phyloP scores from a whole-genome alignment of 64 coral and sea anemone genomes.

The Pocillopora verrucosa region DNA sequence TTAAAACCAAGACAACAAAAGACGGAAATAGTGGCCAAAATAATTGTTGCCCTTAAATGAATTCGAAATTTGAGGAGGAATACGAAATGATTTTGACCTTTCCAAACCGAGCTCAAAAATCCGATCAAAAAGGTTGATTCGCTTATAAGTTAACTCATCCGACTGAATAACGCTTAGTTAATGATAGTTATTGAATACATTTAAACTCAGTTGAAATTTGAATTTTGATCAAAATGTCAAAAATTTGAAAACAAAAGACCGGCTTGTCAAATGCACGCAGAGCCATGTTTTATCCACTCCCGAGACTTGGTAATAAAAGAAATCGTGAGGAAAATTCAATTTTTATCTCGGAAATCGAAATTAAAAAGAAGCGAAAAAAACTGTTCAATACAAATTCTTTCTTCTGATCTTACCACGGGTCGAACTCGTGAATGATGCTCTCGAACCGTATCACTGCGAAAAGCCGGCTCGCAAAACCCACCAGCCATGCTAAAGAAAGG shows the following conservation, averaged over 20 bases:
- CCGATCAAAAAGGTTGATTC: no score
- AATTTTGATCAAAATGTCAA: background rate
- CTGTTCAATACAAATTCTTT: background rate
- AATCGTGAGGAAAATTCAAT: background rate
- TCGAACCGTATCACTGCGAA: slow-evolving; percentile 99
- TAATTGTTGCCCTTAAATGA: no score
- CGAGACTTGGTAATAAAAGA: background rate
- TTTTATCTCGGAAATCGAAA: background rate
- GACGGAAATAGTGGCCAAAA: background rate
- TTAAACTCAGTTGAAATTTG: background rate
- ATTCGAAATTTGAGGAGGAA: no score
- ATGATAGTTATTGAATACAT: background rate
- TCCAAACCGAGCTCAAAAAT: no score
- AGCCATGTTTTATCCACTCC: background rate
- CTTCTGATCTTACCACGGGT: slow-evolving; percentile 72
- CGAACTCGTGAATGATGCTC: slow-evolving; percentile 99
- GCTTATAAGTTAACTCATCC: no score
- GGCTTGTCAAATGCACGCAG: background rate
- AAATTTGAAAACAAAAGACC: background rate
- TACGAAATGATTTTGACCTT: no score
- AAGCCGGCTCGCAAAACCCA: slow-evolving; percentile 97
- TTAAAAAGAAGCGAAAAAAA: background rate
- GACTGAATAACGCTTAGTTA: no score
- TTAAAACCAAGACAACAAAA: background rate
- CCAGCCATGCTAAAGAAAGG: slow-evolving; percentile 92